Evolutionary conservation across 2,888 invertebrate species (phyloP), one percentile per base, ranked within the genome.

Genomic region (Drosophila pullipes): DNA sequence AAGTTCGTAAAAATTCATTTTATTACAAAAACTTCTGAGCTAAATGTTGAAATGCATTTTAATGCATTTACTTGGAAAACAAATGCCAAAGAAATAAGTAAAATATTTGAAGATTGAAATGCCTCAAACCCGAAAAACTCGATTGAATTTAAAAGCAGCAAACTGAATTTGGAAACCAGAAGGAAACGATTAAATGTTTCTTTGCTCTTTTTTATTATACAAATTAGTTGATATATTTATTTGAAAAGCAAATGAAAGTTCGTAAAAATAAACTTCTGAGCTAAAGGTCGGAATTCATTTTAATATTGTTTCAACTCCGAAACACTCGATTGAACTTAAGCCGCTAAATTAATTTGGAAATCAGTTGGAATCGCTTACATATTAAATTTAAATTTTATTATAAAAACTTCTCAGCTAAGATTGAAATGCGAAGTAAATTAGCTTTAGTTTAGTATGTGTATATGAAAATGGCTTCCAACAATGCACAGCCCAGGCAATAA

Each of bases 331-430:
- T n/a, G n/a, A n/a, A n/a, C 10, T 41, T 1, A 5, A 9, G 44
- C 44, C 7, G 53, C 41, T 31, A 69, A 60, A 62, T 67, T 47
- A 61, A 78, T 54, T 54, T 30, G 11, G 13, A 22, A 62, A 9
- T 22, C 3, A 11, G 18, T 22, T 25, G 41, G 22, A 30, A 30
- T 13, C 9, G 30, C 22, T 37, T 39, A 4, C 31, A 35, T 47
- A 33, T 22, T 30, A 6, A 22, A 37, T 22, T 22, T 2, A 10
- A 28, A 55, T 13, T 7, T 4, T 16, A 5, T 7, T 16, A 13
- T 16, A 7, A 37, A 4, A 55, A 18, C 4, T 18, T 55, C 18
- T 7, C 4, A 16, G 39, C 39, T 18, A 39, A 39, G 39, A 18
- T 9, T 44, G n/a, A 22, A 22, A 41, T 22, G 5, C n/a, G 4